These are phyloP conservation scores for Paratrypauchen microcephalus DNA, from an alignment of 2,797 vertebrate genomes.

Conservation along the genomic window DNA sequence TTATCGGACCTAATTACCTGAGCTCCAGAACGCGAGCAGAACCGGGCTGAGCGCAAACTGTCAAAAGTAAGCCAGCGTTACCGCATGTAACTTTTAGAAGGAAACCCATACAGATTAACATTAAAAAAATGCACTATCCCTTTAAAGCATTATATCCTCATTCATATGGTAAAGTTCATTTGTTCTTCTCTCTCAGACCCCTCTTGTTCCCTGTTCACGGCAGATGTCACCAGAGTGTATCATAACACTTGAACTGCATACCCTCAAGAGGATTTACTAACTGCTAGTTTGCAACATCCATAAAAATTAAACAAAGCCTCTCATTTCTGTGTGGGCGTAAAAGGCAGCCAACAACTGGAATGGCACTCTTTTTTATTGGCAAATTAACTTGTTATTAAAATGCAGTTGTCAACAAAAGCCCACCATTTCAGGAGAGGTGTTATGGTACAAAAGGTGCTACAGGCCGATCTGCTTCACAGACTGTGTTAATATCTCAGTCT, in stretches of 20 bases:
- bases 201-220: conserved; percentile 56
- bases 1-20: too few species aligned
- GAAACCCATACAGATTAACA: too few species aligned
- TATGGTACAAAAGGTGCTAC: neutral
- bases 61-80: too few species aligned
- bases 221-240: conserved; percentile 44
- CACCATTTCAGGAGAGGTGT: neutral
- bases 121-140: too few species aligned
- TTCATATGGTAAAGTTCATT: too few species aligned
- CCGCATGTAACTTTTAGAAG: too few species aligned
- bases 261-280: neutral
- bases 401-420: conserved; percentile 12
- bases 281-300: neutral
- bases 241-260: neutral
- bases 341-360: neutral
- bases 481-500: conserved; percentile 10
- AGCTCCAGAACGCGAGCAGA: too few species aligned
- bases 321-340: conserved; percentile 19
- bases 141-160: too few species aligned
- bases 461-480: neutral
- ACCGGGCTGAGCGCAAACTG: too few species aligned
- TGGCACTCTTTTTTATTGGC: neutral
- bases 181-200: conserved; percentile 32
- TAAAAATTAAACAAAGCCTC: conserved; percentile 15
- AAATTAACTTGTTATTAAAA: conserved; percentile 15